phyloP scores from a whole-genome alignment of 2,888 invertebrate genomes.

The Catocala nupta region DNA sequence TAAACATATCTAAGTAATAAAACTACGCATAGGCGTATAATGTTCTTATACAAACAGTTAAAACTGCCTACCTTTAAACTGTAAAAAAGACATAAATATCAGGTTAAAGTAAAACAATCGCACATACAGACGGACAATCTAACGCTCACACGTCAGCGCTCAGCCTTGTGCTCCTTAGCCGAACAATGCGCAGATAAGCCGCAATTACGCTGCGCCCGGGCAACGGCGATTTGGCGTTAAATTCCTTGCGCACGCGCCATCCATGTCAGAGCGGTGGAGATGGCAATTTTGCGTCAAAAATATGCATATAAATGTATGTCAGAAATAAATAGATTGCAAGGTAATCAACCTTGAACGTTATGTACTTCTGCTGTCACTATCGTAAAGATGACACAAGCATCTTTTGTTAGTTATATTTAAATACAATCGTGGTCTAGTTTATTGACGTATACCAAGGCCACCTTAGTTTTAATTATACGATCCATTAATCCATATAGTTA shows the following conservation, averaged over 20 bases:
- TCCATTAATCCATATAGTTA: no score
- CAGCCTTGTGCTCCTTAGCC: conserved; percentile 82
- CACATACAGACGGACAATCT: conserved; percentile 56
- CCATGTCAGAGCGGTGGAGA: conserved; percentile 28
- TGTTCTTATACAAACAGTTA: conserved; percentile 7
- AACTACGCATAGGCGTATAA: not conserved
- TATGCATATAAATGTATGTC: not conserved
- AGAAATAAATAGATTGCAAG: no score
- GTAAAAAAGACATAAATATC: conserved; percentile 39
- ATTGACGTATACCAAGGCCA: no score
- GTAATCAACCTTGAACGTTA: no score
- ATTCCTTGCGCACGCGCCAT: conserved; percentile 73
- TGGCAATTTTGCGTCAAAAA: conserved; percentile 27
- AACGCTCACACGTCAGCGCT: conserved; percentile 72
- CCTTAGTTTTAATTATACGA: no score
- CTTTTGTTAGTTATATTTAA: no score
- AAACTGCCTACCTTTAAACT: conserved; percentile 28
- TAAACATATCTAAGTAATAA: not conserved
- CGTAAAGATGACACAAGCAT: no score
- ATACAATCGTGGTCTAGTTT: no score
- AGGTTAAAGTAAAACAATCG: conserved; percentile 50
- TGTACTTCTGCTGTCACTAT: no score
- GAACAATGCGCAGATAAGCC: conserved; percentile 84
- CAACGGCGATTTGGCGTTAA: conserved; percentile 79
- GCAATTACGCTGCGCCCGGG: conserved; percentile 80